phyloP scores from a whole-genome alignment of 2,888 invertebrate species.

The Dendrolimus houi region DNA sequence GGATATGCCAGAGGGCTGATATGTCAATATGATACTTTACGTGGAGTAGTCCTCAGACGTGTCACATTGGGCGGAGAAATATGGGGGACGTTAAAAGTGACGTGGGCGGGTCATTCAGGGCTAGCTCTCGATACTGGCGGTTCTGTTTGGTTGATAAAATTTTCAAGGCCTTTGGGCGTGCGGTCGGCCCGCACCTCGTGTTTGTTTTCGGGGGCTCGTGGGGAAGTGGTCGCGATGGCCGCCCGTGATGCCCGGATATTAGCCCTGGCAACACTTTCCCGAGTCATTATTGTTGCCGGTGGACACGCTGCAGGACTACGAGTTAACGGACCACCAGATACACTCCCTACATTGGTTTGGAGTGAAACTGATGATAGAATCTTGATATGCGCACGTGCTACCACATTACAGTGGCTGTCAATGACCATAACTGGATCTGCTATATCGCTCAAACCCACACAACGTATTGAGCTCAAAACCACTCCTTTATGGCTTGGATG shows the following conservation, averaged over 20 bases:
- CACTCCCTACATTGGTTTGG: slow-evolving; percentile 95
- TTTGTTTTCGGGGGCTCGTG: slow-evolving; percentile 97
- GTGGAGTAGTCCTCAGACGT: slow-evolving; percentile 68
- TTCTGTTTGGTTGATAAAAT: slow-evolving; percentile 95
- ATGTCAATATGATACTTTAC: slow-evolving; percentile 91
- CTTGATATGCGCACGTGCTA: slow-evolving; percentile 91
- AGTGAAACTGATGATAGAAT: slow-evolving; percentile 84
- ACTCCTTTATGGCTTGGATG: slow-evolving; percentile 82
- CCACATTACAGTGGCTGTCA: slow-evolving; percentile 90
- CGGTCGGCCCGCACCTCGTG: slow-evolving; percentile 93
- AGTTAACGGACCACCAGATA: slow-evolving; percentile 83
- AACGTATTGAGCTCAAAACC: slow-evolving; percentile 80
- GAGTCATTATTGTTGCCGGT: slow-evolving; percentile 78
- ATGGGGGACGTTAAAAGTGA: slow-evolving; percentile 63
- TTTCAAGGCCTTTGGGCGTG: slow-evolving; percentile 91
- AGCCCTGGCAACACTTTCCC: slow-evolving; percentile 95
- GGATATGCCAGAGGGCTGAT: slow-evolving; percentile 87
- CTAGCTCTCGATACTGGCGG: slow-evolving; percentile 91
- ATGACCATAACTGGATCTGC: slow-evolving; percentile 64
- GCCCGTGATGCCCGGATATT: slow-evolving; percentile 78
- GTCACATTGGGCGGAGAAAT: slow-evolving; percentile 67
- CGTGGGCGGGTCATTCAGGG: slow-evolving; percentile 65
- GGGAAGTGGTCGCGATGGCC: slow-evolving; percentile 81
- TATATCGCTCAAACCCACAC: slow-evolving; percentile 77
- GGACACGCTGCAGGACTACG: slow-evolving; percentile 67